Percentiles rank a stretch among this genome's conserved stretches.
Conservation (phyloP, 2,888 invertebrate genomes). For the Melanostoma scalare region DNA sequence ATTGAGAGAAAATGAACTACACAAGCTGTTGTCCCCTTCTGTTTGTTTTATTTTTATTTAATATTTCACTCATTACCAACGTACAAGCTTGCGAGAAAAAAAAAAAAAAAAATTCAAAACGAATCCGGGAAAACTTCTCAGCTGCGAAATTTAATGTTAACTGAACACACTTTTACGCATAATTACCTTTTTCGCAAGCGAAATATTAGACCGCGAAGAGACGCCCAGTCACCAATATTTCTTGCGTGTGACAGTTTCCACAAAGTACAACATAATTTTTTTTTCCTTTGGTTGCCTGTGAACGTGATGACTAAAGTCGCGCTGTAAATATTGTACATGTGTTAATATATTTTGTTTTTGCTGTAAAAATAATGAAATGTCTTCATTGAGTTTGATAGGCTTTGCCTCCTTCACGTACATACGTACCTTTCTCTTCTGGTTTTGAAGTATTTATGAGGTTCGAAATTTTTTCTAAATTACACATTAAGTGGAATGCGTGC, state of each 20-base stretch:
- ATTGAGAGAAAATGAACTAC: no score
- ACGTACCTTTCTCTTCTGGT: neutral
- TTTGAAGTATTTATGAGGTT: constrained; percentile 25
- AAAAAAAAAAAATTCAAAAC: neutral
- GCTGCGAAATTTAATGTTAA: constrained; percentile 47
- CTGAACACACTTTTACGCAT: constrained; percentile 64
- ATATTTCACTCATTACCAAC: no score
- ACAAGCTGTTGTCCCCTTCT: no score
- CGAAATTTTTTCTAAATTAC: constrained; percentile 45
- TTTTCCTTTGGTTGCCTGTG: neutral
- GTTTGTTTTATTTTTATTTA: no score
- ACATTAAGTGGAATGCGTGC: constrained; percentile 69
- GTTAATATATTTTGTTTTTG: constrained; percentile 17
- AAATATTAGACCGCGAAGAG: constrained; percentile 73
- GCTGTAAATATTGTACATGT: constrained; percentile 51
- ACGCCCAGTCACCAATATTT: constrained; percentile 72
- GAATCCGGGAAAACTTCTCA: constrained; percentile 47
- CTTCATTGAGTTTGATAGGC: constrained; percentile 22
- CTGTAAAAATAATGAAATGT: neutral
- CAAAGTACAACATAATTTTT: constrained; percentile 36
- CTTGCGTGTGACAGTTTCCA: constrained; percentile 65
- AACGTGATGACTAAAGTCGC: constrained; percentile 2
- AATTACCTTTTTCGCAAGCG: constrained; percentile 55
- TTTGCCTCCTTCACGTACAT: constrained; percentile 2
- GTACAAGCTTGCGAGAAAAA: neutral